phyloP scores from a whole-genome alignment of 2,113 vertebrate genomes.

The Bos javanicus region DNA sequence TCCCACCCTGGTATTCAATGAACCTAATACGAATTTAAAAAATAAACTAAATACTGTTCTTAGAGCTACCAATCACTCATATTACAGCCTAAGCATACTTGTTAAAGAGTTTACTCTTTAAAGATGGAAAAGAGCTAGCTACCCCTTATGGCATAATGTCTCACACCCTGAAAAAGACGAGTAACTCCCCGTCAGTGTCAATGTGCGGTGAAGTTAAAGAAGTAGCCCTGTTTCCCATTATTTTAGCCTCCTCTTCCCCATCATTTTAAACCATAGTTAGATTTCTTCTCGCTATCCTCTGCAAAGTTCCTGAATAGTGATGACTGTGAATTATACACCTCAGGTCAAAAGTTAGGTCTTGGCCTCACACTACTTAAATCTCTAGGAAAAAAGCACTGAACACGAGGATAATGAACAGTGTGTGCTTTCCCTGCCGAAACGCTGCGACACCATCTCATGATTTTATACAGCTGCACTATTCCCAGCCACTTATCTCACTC shows the following conservation, averaged over 20 bases:
- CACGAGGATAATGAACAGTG: background rate
- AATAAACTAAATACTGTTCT: background rate
- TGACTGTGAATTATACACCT: background rate
- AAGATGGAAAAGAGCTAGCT: background rate
- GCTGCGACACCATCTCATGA: background rate
- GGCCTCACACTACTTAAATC: background rate
- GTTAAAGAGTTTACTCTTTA: background rate
- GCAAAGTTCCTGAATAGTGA: background rate
- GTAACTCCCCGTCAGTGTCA: background rate
- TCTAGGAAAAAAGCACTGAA: background rate
- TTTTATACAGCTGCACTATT: fast-evolving
- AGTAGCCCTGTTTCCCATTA: background rate
- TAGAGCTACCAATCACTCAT: background rate
- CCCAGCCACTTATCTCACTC: background rate
- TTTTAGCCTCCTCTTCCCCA: background rate
- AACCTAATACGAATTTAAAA: background rate
- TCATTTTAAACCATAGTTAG: background rate
- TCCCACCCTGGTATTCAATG: background rate
- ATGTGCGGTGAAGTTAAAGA: background rate
- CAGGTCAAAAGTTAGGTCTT: background rate
- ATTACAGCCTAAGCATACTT: background rate
- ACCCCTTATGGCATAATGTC: background rate
- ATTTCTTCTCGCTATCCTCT: background rate
- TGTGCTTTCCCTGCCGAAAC: background rate
- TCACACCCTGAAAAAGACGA: background rate